Evolutionary conservation across 2,113 vertebrate species (phyloP), one percentile per base, ranked within the genome.

Genomic region (Osmerus mordax): DNA sequence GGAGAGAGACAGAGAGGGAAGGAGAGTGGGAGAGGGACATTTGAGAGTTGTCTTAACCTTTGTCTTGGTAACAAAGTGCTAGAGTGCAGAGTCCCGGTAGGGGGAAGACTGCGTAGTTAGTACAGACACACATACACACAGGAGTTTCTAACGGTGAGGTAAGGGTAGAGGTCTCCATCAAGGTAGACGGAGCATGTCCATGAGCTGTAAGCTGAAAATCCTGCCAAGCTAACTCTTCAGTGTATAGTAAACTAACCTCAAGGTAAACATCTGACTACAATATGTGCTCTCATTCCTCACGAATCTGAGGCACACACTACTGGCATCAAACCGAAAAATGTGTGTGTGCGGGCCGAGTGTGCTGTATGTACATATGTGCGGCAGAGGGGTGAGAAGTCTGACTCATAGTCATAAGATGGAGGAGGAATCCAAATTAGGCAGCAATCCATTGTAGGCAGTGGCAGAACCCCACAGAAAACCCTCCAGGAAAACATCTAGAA

Each of bases 321-420:
- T 60, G 19, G 19, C 23, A 19, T 23, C 16, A 7, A 47, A 47
- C 41, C 41, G 41, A 47, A 47, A 47, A 19, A 15, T 23, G 58
- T 60, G 58, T 25, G 58, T 23, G 58, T 25, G 58, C n/a, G 28
- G 28, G 62, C 18, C 18, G 61, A 29, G 62, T 41, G 62, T 64
- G 6, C 6, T 41, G 9, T 36, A 11, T 36, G 16, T 36, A 32
- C 32, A n/a, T 21, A 65, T 65, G 32, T 65, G 67, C 53, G 36
- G 29, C 18, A 78, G 73, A 77, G 68, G 58, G 62, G 52, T 69
- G 16, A 71, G 32, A 74, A 58, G 58, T 74, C 70, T 80, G 73
- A 79, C 68, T 83, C 74, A 64, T 13, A 53, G 51, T 81, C 67
- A 70, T 58, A 66, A 66, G 73, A 69, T 70, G 54, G 53, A 73